These are phyloP conservation scores for Girardia tigrina DNA, from an alignment of 2,888 invertebrate genomes.

Conservation along the genomic window DNA sequence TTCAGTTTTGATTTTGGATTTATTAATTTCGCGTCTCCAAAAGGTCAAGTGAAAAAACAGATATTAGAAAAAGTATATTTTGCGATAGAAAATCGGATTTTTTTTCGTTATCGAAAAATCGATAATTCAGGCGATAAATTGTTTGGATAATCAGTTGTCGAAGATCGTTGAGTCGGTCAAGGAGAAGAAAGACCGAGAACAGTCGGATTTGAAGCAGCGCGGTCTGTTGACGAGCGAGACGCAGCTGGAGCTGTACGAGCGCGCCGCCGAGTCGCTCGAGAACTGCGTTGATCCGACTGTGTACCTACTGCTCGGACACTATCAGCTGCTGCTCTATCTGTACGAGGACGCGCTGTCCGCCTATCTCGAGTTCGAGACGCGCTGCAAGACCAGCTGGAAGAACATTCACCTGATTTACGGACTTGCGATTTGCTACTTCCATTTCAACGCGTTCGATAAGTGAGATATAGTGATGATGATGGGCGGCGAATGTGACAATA, in stretches of 20 bases:
- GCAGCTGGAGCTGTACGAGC: neutral
- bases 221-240: neutral
- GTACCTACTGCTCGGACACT: conserved; percentile 84
- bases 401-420: conserved; percentile 83
- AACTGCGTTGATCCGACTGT: conserved; percentile 58
- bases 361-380: conserved; percentile 63
- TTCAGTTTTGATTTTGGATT: conserved; percentile 36
- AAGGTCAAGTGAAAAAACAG: conserved; percentile 29
- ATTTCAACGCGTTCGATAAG: conserved; percentile 87
- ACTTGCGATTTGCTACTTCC: conserved; percentile 82
- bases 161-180: conserved; percentile 30
- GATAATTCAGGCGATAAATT: conserved; percentile 30
- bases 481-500: too few relatives aligned
- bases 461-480: conserved; percentile 60
- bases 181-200: conserved; percentile 12
- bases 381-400: conserved; percentile 46
- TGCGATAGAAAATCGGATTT: neutral
- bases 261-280: conserved; percentile 14
- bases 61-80: conserved; percentile 29
- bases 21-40: conserved; percentile 33
- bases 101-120: neutral
- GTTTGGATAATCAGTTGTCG: conserved; percentile 28
- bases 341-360: conserved; percentile 90
- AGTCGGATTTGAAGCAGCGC: neutral
- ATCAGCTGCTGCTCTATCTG: conserved; percentile 78